Conservation (phyloP, 2,113 vertebrate genomes). For the Stercorarius parasiticus region DNA sequence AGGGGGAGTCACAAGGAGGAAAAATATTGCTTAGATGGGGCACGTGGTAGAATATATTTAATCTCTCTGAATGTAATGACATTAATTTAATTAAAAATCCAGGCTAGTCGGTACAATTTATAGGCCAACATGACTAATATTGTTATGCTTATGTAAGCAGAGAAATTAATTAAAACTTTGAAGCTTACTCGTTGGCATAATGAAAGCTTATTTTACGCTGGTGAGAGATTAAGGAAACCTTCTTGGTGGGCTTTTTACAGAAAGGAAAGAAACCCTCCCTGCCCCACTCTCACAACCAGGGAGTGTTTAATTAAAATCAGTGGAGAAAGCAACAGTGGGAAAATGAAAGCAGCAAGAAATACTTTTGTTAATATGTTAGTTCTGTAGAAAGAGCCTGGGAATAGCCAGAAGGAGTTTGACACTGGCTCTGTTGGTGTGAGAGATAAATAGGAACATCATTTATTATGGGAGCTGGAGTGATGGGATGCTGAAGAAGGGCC, state of each 20-base stretch:
- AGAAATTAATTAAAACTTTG: conserved; percentile 66
- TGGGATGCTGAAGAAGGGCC: background rate
- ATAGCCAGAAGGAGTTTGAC: background rate
- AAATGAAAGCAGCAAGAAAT: conserved; percentile 36
- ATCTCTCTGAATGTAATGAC: conserved; percentile 6
- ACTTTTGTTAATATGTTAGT: background rate
- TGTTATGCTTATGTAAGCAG: conserved; percentile 58
- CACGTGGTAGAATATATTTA: conserved; percentile 40
- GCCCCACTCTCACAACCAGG: background rate
- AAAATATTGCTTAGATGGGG: background rate
- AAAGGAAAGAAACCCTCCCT: conserved; percentile 5
- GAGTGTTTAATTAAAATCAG: conserved; percentile 43
- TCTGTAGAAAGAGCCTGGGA: conserved; percentile 1
- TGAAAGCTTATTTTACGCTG: conserved; percentile 28
- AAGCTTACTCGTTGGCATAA: background rate
- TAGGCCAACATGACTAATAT: conserved; percentile 34
- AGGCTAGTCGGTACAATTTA: conserved; percentile 15
- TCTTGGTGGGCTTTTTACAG: conserved; percentile 21
- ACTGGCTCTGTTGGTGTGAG: background rate
- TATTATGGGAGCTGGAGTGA: background rate
- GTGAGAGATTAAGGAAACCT: conserved; percentile 47
- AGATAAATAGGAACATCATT: background rate
- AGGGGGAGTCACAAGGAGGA: background rate
- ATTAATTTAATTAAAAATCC: conserved; percentile 60
- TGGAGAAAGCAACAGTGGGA: background rate